A percentile compares a stretch with the other conserved stretches of the same genome.
Evolutionary conservation across 2,888 invertebrate genomes (phyloP).

Genomic region (Seira musarum): DNA sequence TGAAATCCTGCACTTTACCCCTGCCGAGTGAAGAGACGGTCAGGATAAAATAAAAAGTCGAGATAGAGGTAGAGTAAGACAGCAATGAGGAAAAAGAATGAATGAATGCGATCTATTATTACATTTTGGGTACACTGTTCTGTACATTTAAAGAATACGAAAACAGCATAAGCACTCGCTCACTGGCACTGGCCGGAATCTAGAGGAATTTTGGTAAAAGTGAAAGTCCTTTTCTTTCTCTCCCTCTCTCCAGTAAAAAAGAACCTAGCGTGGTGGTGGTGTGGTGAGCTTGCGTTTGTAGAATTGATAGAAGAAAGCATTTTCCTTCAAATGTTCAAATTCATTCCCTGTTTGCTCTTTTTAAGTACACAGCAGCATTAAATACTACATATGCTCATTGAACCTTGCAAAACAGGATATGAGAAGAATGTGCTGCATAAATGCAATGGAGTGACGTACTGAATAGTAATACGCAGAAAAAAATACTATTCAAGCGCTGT

Average conservation of each 20-base stretch:
- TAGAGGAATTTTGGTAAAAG: too few relatives aligned
- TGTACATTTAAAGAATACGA: background rate
- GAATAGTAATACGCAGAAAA: too few relatives aligned
- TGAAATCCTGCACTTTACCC: slow-evolving; percentile 26
- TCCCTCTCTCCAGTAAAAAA: background rate
- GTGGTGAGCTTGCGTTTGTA: background rate
- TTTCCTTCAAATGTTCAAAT: too few relatives aligned
- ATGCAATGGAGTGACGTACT: background rate
- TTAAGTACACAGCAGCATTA: background rate
- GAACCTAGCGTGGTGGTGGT: too few relatives aligned
- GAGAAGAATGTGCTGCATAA: background rate
- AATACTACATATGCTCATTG: slow-evolving; percentile 30
- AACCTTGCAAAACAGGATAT: slow-evolving; percentile 33
- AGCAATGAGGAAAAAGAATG: background rate
- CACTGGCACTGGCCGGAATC: background rate
- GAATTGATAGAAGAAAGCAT: slow-evolving; percentile 30
- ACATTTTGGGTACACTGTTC: slow-evolving; percentile 27
- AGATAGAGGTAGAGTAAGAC: background rate
- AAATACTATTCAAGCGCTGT: too few relatives aligned
- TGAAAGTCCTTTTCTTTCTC: background rate
- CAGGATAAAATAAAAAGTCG: too few relatives aligned
- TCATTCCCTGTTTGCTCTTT: slow-evolving; percentile 33
- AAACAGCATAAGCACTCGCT: background rate
- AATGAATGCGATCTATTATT: slow-evolving; percentile 8
- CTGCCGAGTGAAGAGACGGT: background rate